Base-by-base conservation (phyloP, 2,888 invertebrate species). In the Ennomos fuscantarius region DNA sequence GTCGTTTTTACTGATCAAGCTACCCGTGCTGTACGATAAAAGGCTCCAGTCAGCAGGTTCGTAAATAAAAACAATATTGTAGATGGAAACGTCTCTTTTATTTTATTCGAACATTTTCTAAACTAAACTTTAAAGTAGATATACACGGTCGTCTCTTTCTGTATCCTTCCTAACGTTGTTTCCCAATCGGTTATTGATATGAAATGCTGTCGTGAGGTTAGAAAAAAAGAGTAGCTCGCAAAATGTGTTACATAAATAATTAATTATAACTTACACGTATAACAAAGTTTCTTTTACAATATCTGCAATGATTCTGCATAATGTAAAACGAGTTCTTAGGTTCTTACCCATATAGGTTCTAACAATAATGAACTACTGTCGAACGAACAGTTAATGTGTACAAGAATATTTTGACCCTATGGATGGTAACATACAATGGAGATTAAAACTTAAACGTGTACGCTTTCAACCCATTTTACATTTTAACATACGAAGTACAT, bases 1-100 rank as follows among this genome's bases (percentile, higher is more conserved):
- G 3, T 2, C 2, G 3, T 15, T 15, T 15, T 15, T 15, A 15
- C 15, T 2, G 15, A n/a, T n/a, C 31, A 44, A 13, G 12, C 10
- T n/a, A 15, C 8, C 6, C n/a, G 8, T 31, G 31, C 15, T 9
- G 9, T 31, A 34, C 15, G 48, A 37, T 12, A 15, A 24, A 6
- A 43, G 13, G 33, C 39, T 35, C 13, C 31, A 12, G 31, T 31
- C 10, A 12, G 31, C 12, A 9, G 33, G 11, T 1, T 9, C n/a
- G 13, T 15, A 34, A 66, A 71, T 66, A 66, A 72, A 71, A 70
- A 52, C 50, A 41, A 61, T 52, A 12, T 36, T 60, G 43, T 71
- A 71, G 70, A 74, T 76, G 73, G 69, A 69, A 77, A 75, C 69
- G 68, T 72, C 65, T 68, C 69, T 62, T 73, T 79, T 79, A 75